Evolutionary conservation across 2,888 invertebrate species (phyloP).

Genomic region (Netelia virgata): DNA sequence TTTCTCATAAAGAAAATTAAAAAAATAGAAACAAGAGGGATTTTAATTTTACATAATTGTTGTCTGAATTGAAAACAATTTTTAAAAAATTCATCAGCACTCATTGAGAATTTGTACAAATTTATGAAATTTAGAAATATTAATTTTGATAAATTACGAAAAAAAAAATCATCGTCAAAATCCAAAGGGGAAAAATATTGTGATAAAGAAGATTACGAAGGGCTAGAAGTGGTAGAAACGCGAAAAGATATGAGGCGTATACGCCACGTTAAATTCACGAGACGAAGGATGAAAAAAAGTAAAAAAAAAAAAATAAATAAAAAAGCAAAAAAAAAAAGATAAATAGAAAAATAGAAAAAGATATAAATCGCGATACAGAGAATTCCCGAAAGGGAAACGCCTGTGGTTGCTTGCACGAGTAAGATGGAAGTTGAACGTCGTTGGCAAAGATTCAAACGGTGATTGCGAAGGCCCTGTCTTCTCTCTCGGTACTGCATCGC

Average conservation of each 20-base stretch:
- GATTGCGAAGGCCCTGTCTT: slow-evolving; percentile 80
- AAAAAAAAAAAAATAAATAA: neutral
- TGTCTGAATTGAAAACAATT: neutral
- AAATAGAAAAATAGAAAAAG: neutral
- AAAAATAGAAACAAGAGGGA: neutral
- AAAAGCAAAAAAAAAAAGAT: too few species aligned
- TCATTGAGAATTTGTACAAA: neutral
- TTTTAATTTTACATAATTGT: too few species aligned
- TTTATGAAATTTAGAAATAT: neutral
- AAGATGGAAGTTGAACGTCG: slow-evolving; percentile 67
- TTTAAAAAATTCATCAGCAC: neutral
- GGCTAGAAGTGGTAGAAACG: too few species aligned
- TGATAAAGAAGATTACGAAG: too few species aligned
- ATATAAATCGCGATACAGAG: slow-evolving; percentile 53
- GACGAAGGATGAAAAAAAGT: neutral
- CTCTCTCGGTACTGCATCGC: slow-evolving; percentile 80
- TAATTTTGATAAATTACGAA: neutral
- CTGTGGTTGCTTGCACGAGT: slow-evolving; percentile 20
- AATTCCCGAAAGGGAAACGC: slow-evolving; percentile 59
- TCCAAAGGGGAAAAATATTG: too few species aligned
- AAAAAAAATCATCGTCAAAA: too few species aligned
- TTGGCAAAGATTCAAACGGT: slow-evolving; percentile 83
- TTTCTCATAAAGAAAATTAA: too few species aligned
- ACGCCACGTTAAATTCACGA: neutral
- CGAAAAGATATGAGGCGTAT: neutral